Evolutionary conservation across 2,113 vertebrate species (phyloP).

Genomic region (Mormoops blainvillei): DNA sequence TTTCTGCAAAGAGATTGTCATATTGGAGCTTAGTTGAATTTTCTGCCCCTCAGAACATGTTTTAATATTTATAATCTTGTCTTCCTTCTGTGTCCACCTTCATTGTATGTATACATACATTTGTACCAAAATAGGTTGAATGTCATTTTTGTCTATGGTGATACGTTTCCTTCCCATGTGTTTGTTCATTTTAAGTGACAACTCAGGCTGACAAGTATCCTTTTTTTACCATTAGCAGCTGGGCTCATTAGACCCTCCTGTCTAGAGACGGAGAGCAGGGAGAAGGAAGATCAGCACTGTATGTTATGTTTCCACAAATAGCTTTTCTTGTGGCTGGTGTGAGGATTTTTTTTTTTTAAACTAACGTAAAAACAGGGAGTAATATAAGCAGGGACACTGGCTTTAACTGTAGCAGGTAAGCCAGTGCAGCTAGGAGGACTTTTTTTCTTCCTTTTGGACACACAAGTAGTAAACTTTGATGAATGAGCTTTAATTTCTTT

Average conservation of each 20-base stretch:
- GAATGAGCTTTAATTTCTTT: neutral
- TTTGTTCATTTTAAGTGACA: conserved; percentile 43
- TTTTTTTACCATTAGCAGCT: neutral
- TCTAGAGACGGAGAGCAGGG: neutral
- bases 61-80: conserved; percentile 27
- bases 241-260: neutral
- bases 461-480: neutral
- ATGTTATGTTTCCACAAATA: neutral
- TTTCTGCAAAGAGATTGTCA: conserved; percentile 18
- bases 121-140: neutral
- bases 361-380: conserved; percentile 21
- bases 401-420: neutral
- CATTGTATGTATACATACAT: neutral
- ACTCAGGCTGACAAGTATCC: neutral
- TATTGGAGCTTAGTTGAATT: neutral
- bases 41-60: neutral
- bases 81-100: neutral
- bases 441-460: neutral
- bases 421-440: neutral
- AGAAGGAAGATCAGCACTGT: neutral
- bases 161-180: neutral
- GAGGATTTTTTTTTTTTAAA: neutral
- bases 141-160: conserved; percentile 5
- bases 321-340: neutral
- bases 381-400: neutral